Base-by-base conservation (phyloP, 53 echinoderm and acorn worm genomes). In the Echinarachnius parma region DNA sequence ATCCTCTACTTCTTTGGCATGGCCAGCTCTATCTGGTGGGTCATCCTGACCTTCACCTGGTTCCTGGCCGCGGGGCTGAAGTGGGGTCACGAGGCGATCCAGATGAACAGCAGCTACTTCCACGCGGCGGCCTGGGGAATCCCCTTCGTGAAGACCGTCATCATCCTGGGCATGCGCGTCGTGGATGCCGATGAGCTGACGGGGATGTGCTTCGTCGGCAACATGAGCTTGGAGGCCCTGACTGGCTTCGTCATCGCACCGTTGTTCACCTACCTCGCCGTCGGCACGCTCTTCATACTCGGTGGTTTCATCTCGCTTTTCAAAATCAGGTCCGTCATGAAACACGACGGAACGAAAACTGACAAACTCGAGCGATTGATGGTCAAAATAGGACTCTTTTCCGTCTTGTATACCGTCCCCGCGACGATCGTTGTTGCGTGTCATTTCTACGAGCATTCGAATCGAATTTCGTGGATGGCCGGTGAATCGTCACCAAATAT, bases 11-110 rank as follows among this genome's bases (percentile, higher is more conserved):
- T 92, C 79, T 98, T 98, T 64, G 98, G 98, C 21, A 98, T 98
- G 98, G 98, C 98, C 14, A 92, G 91, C 31, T 91, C 98, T 7
- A 82, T 98, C 48, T 98, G 98, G 98, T 98, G 98, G 98, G 98
- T 98, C 8, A 80, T 92, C 16, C 53, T 98, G 26, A 87, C 98
- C 1, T 98, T 98, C 75, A 98, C 98, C 4, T 98, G 98, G 98
- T 98, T 98, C 61, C 88, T 98, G 7, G 98, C 98, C 9, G 98
- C 98, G 2, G 98, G 98, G 31, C 81, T 98, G 25, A 98, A 98
- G 75, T 98, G 98, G 98, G 91, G 98, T 7, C 98, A 98, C 42
- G 98, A 98, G 46, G 98, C 98, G 2, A 98, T 98, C 46, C 88
- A 92, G 56, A 77, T 92, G 79, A 91, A 98, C 53, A 98, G 98